Evolutionary conservation across 2,888 invertebrate species (phyloP).

Genomic region (Scrobipalpa costella): DNA sequence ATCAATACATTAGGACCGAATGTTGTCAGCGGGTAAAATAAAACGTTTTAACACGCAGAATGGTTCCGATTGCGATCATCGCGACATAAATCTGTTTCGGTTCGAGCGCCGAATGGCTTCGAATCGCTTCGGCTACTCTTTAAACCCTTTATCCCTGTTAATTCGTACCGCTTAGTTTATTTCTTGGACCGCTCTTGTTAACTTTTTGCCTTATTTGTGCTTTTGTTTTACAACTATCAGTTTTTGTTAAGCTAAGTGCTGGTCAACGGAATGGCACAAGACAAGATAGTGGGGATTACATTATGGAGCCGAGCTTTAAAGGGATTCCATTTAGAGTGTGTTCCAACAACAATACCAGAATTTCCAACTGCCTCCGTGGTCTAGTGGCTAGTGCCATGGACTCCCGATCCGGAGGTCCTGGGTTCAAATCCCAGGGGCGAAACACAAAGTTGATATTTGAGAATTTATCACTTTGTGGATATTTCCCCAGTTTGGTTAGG

Average conservation of each 20-base stretch:
- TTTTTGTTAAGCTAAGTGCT: constrained; percentile 80
- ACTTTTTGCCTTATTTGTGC: constrained; percentile 69
- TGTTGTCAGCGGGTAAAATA: constrained; percentile 58
- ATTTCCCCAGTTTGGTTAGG: no score
- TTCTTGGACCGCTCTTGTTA: constrained; percentile 76
- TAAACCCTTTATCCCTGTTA: constrained; percentile 80
- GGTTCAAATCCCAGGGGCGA: no score
- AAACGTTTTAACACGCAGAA: constrained; percentile 68
- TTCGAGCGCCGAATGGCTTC: constrained; percentile 43
- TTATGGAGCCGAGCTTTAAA: constrained; percentile 58
- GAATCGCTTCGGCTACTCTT: constrained; percentile 70
- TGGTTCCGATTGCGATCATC: constrained; percentile 75
- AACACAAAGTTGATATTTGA: no score
- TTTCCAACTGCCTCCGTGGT: neutral
- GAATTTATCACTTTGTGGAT: no score
- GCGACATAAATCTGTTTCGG: constrained; percentile 80
- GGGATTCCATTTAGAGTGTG: constrained; percentile 30
- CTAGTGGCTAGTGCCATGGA: no score
- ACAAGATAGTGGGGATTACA: constrained; percentile 61
- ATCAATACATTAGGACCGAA: constrained; percentile 50
- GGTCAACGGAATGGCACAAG: constrained; percentile 73
- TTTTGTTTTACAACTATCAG: constrained; percentile 79
- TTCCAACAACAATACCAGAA: neutral
- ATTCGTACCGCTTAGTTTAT: constrained; percentile 81
- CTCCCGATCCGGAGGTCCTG: no score